Percentiles rank a stretch among this genome's conserved stretches.
phyloP scores from a whole-genome alignment of 1,140 invertebrate genomes.

The Diachasma alloeum region DNA sequence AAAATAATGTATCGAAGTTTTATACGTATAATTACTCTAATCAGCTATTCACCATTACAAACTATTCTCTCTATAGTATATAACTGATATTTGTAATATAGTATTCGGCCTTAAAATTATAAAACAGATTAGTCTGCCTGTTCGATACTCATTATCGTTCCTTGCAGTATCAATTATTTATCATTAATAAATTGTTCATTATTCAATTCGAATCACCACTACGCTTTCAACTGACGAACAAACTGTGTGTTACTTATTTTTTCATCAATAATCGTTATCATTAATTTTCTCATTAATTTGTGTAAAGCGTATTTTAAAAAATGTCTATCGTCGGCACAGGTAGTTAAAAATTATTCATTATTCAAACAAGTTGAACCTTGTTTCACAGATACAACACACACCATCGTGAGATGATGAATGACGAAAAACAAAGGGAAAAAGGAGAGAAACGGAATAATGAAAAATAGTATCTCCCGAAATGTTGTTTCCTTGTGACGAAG shows the following conservation, averaged over 20 bases:
- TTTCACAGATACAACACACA: neutral
- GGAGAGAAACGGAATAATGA: neutral
- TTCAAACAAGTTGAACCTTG: neutral
- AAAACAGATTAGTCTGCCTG: slow-evolving; percentile 51
- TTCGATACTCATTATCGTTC: slow-evolving; percentile 48
- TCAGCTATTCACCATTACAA: slow-evolving; percentile 51
- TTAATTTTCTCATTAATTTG: neutral
- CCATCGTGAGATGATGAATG: neutral
- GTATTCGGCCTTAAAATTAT: slow-evolving; percentile 54
- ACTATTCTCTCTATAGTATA: slow-evolving; percentile 49
- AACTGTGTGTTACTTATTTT: neutral
- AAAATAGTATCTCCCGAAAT: neutral
- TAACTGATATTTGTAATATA: slow-evolving; percentile 50
- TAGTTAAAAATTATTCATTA: neutral
- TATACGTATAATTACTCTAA: slow-evolving; percentile 51
- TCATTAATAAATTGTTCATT: slow-evolving; percentile 15
- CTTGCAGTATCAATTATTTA: slow-evolving; percentile 39
- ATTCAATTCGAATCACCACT: slow-evolving; percentile 11
- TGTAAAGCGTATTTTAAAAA: slow-evolving; percentile 8
- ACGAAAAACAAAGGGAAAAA: neutral
- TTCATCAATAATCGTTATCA: neutral
- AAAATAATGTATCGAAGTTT: slow-evolving; percentile 57
- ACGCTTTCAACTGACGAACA: neutral
- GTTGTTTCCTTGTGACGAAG: neutral
- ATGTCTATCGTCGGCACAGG: slow-evolving; percentile 3